Conservation (phyloP, 2,888 invertebrate species). For the Chalcosyrphus nemorum region DNA sequence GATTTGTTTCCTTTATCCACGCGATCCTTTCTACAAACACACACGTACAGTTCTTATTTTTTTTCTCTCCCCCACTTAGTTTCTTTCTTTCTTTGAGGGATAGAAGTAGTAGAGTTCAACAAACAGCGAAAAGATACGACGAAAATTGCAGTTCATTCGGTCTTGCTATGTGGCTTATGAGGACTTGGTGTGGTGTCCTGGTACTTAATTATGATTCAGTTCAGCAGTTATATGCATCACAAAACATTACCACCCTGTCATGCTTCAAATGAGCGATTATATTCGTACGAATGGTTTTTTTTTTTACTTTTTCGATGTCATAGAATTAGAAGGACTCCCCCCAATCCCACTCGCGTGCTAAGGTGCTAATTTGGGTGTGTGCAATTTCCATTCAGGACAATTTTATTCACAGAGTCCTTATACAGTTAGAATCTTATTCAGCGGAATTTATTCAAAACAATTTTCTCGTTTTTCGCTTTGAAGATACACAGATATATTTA, state of each 20-base stretch:
- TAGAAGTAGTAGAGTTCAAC: not conserved
- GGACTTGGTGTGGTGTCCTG: no score
- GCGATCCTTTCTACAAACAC: not conserved
- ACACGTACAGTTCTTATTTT: not conserved
- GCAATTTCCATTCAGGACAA: slow-evolving; percentile 18
- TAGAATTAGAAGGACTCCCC: not conserved
- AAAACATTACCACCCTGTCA: slow-evolving; percentile 1
- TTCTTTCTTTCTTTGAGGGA: not conserved
- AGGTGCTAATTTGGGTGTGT: slow-evolving; percentile 11
- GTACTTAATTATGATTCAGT: slow-evolving; percentile 26
- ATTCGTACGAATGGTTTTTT: not conserved
- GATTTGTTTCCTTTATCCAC: slow-evolving; percentile 14
- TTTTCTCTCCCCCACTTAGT: not conserved
- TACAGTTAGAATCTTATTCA: slow-evolving; percentile 11
- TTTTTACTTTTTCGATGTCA: not conserved
- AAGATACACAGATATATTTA: no score
- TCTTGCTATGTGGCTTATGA: no score
- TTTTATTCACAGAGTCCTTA: not conserved
- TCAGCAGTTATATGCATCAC: not conserved
- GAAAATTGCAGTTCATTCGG: not conserved
- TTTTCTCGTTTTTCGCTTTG: not conserved
- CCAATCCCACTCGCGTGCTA: no score
- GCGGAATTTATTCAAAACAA: slow-evolving; percentile 22
- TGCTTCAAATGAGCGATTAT: slow-evolving; percentile 11
- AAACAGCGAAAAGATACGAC: not conserved